Base-by-base conservation (phyloP, 2,888 invertebrate species). In the Eupeodes latifasciatus region DNA sequence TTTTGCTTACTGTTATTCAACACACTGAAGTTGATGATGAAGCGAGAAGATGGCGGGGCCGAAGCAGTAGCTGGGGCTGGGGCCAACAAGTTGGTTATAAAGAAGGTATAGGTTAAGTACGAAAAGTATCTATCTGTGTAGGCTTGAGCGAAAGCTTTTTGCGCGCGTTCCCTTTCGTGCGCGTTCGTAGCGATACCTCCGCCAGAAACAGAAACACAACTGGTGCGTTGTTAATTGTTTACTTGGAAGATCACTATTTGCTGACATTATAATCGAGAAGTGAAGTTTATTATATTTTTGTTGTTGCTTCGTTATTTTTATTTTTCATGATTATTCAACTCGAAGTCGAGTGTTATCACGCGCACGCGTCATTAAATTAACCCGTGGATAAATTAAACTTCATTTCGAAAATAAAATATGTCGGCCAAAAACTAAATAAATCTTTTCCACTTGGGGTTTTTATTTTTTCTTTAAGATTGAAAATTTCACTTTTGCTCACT, bases 221-320 rank as follows among this genome's bases (percentile, higher is more conserved):
- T 87, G 86, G 83, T 87, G 84, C 76, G 87, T 87, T 84, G 80
- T 87, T 84, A 87, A 87, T 80, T 81, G 80, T 84, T 87, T 87
- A 72, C 87, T 80, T 67, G 76, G 57, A 78, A 78, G 62, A 67
- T 80, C 59, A 76, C 49, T 84, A 77, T 80, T 80, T 66, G 76
- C 84, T 77, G 87, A 84, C 87, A 87, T 87, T 84, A 87, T 87
- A 87, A 80, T 87, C 83, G 75, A 72, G 72, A 76, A 55, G 47
- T 77, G 34, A 80, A 49, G 49, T 75, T 71, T 51, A 36, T 36
- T 61, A 27, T 27, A 27, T 64, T 66, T 16, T 75, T n/a, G 10
- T 5, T 40, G 5, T 40, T 9, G 40, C 9, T 40, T 40, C 40
- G 9, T 40, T 59, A 47, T 59, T 59, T 59, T 71, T 47, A n/a